Percentiles rank a stretch among this genome's conserved stretches.
Conservation (phyloP, 2,888 invertebrate genomes). For the Myathropa florea region DNA sequence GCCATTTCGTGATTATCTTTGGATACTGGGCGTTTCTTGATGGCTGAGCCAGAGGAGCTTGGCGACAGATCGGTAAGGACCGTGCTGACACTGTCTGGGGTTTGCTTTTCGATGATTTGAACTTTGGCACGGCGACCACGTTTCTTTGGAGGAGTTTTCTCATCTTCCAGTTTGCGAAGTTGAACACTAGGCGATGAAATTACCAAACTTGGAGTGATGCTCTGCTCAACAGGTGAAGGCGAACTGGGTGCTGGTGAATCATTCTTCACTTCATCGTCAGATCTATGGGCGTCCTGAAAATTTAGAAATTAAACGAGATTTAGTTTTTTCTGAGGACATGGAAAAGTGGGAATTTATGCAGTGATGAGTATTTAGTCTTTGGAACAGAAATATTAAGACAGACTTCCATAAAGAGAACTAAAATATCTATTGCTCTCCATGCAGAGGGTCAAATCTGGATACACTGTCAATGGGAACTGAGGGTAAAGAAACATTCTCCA, state of each 20-base stretch:
- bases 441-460: too few relatives aligned
- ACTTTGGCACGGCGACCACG: conserved; percentile 79
- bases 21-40: conserved; percentile 79
- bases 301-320: background rate
- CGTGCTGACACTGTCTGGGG: conserved; percentile 8
- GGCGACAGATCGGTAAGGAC: conserved; percentile 26
- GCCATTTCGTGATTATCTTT: conserved; percentile 86
- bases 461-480: too few relatives aligned
- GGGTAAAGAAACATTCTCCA: too few relatives aligned
- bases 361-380: too few relatives aligned
- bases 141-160: conserved; percentile 79
- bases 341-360: too few relatives aligned
- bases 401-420: too few relatives aligned
- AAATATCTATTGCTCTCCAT: too few relatives aligned
- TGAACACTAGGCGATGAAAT: conserved; percentile 50
- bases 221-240: conserved; percentile 4
- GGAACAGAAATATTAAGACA: too few relatives aligned
- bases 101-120: conserved; percentile 41
- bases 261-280: conserved; percentile 73
- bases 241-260: conserved; percentile 67
- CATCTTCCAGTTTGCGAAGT: conserved; percentile 71
- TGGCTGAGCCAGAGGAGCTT: conserved; percentile 18
- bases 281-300: conserved; percentile 40
- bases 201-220: background rate
- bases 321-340: background rate